Evolutionary conservation across 2,888 invertebrate genomes (phyloP).

Genomic region (Cephus pulcher): DNA sequence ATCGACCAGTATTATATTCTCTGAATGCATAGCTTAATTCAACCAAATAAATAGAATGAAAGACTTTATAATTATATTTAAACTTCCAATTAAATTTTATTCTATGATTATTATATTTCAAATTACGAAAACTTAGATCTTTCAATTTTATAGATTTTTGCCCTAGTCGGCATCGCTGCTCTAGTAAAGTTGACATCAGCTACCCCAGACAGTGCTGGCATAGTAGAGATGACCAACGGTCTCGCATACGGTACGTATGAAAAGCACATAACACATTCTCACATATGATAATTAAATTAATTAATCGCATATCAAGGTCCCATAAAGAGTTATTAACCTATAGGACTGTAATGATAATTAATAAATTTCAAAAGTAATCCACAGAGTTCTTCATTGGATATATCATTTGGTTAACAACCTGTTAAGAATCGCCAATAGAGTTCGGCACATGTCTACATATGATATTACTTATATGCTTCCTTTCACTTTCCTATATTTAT

Average conservation of each 20-base stretch:
- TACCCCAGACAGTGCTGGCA: slow-evolving; percentile 63
- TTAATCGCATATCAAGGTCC: neutral
- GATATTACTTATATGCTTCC: neutral
- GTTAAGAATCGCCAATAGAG: neutral
- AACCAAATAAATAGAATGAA: no score
- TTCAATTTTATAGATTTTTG: slow-evolving; percentile 19
- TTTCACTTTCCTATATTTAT: slow-evolving; percentile 27
- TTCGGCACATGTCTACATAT: slow-evolving; percentile 1
- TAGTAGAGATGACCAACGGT: slow-evolving; percentile 62
- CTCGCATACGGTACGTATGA: slow-evolving; percentile 61
- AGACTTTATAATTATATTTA: no score
- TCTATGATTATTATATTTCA: no score
- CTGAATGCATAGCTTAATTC: no score
- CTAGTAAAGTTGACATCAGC: slow-evolving; percentile 29
- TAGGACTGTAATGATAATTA: neutral
- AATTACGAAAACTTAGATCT: neutral
- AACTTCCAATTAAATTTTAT: neutral
- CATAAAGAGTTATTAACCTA: neutral
- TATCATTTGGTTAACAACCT: neutral
- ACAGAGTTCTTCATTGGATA: neutral
- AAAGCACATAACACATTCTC: neutral
- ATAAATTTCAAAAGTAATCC: neutral
- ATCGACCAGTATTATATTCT: no score
- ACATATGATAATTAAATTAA: neutral
- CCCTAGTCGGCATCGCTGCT: slow-evolving; percentile 29